Percentiles rank a stretch among this genome's conserved stretches.
These are phyloP conservation scores for Sebastes oblongus DNA, from an alignment of 2,797 vertebrate genomes.

Conservation along the genomic window DNA sequence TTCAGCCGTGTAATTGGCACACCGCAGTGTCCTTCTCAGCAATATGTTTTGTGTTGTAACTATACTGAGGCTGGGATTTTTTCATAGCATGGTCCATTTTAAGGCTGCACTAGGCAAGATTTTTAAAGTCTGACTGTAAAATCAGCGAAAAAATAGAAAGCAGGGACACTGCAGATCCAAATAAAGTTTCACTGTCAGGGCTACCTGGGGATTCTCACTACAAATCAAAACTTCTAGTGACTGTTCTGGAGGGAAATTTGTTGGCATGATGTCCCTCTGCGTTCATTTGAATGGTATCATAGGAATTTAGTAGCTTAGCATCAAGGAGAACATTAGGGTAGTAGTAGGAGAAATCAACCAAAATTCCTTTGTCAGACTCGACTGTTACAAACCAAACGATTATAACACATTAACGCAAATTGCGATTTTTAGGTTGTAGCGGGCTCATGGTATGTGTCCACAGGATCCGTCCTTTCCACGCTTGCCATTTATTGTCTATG, in stretches of 20 bases:
- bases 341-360: background rate
- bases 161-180: background rate
- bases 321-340: background rate
- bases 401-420: no score
- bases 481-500: no score
- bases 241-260: background rate
- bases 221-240: background rate
- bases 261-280: background rate
- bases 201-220: background rate
- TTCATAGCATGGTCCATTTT: slow-evolving; percentile 10
- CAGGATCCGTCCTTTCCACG: no score
- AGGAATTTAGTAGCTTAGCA: background rate
- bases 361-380: background rate
- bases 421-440: no score
- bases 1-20: slow-evolving; percentile 62
- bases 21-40: slow-evolving; percentile 27
- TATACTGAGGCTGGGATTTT: slow-evolving; percentile 16
- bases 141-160: slow-evolving; percentile 11
- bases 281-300: background rate
- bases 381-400: background rate
- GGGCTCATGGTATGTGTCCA: no score
- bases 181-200: background rate
- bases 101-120: background rate
- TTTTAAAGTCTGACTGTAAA: background rate
- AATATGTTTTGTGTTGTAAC: slow-evolving; percentile 48